A percentile compares a stretch with the other conserved stretches of the same genome.
Conservation (phyloP, 53 echinoderm and acorn worm species). For the Glandiceps talaboti region DNA sequence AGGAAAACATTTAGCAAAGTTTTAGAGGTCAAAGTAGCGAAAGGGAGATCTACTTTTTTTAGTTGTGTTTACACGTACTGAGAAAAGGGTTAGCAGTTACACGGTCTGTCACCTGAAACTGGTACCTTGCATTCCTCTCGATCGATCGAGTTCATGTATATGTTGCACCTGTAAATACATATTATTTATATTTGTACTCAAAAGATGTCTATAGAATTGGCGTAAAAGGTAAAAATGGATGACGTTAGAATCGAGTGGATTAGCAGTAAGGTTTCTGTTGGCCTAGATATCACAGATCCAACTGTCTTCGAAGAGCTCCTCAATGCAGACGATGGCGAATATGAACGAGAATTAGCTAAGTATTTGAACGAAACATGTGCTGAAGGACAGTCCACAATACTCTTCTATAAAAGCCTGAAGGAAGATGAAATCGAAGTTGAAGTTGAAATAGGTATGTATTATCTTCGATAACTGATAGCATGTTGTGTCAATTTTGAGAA, state of each 20-base stretch:
- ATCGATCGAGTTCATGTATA: not conserved
- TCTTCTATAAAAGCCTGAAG: slow-evolving; percentile 78
- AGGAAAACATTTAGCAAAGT: too few species aligned
- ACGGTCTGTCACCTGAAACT: not conserved
- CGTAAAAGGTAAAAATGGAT: slow-evolving; percentile 45
- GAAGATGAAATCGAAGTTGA: slow-evolving; percentile 89
- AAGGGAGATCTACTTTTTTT: not conserved
- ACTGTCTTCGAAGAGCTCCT: slow-evolving; percentile 94
- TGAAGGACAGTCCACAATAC: slow-evolving; percentile 78
- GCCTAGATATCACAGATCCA: slow-evolving; percentile 61
- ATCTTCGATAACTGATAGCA: too few species aligned
- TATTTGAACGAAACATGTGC: slow-evolving; percentile 94
- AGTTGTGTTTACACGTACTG: not conserved
- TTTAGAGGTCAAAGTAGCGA: not conserved
- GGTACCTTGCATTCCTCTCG: not conserved
- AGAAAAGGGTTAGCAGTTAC: not conserved
- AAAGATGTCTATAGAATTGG: not conserved
- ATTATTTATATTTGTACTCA: not conserved
- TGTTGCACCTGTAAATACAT: not conserved
- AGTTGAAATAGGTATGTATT: slow-evolving; percentile 87
- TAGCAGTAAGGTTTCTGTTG: slow-evolving; percentile 70
- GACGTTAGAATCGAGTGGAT: slow-evolving; percentile 96
- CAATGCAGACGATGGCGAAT: slow-evolving; percentile 94
- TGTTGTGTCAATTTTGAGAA: too few species aligned
- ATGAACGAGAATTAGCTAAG: slow-evolving; percentile 70